Base-by-base conservation (phyloP, 1,140 invertebrate genomes). In the Aphidius gifuensis region DNA sequence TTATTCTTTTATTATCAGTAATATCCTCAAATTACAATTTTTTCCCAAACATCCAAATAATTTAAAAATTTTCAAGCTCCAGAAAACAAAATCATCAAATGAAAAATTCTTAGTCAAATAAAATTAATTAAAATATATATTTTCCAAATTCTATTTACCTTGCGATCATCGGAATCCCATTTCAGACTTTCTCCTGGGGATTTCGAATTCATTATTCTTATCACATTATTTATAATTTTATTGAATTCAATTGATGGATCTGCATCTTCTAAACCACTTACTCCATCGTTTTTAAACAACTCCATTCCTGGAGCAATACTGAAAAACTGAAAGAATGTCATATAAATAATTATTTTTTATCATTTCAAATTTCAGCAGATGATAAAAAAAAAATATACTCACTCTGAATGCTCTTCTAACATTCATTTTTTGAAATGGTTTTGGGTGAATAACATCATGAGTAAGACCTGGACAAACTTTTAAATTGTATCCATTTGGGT, bases 401-500 rank as follows among this genome's bases (percentile, higher is more conserved):
- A 54, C 51, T 23, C 23, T 1, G 38, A 54, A 42, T 3, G 7
- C 4, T 11, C 11, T 54, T 9, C 9, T 9, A 38, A 54, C 51
- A 9, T 42, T 54, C 32, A 54, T 54, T 44, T 44, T 43, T 57
- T 57, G 55, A 16, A 39, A 57, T 11, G n/a, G 16, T 44, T 40
- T 44, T 3, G 55, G 55, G 44, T 57, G 32, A 9, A 57, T 9
- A 43, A 39, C 21, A 16, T 57, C 55, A 5, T 40, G 7, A 2
- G 55, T 57, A 5, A 57, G 40, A 5, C 40, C 40, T 8, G 32
- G 40, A 4, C 21, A 21, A 44, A 57, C n/a, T 16, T 57, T 57
- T 21, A 57, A 9, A 44, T 6, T 11, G 4, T 8, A 21, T 23
- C 23, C 23, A 8, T 6, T 9, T 1, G 9, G 16, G 4, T 21